Evolutionary conservation across 2,888 invertebrate species (phyloP), one percentile per base, ranked within the genome.

Genomic region (Mactromeris polynyma): DNA sequence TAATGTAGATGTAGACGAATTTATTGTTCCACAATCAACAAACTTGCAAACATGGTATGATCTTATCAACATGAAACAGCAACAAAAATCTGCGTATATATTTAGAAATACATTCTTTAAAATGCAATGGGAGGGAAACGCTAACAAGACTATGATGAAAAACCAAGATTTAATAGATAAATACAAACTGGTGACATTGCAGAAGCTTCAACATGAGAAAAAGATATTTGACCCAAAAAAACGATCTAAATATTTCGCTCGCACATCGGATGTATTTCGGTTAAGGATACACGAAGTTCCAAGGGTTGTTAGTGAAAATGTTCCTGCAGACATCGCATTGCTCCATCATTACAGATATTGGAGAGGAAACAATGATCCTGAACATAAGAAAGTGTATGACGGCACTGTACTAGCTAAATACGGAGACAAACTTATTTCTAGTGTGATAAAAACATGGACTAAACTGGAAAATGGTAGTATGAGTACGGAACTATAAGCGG

Each of bases 1-100:
- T 9, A 96, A 94, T 88, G 86, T 94, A 64, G 96, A 96, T 90
- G 80, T 96, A 19, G 96, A 96, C 86, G 96, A 96, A 89, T 95
- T 96, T 83, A 94, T 96, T 64, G 94, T 96, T 38, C 96, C 96
- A 1, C 89, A 90, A 51, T 78, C 88, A 19, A 46, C 85, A 33
- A 36, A 83, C 21, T 79, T 87, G 40, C 33, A 73, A 19, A 92
- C 89, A 31, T 95, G 95, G 96, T n/a, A 54, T 31, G 73, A 73
- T 46, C 40, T 83, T 69, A 11, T 83, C 1, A 26, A 17, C 21
- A 26, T 2, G 14, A 58, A 31, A 31, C 3, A 46, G 17, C 14
- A 17, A 46, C 46, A 17, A 46, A 69, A 21, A 38, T 54, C 38
- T 33, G 89, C 86, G 0, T 95, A 91, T 78, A 80, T 93, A 38